These are phyloP conservation scores for Vicugna pacos DNA, from an alignment of 2,113 vertebrate species.

Conservation along the genomic window DNA sequence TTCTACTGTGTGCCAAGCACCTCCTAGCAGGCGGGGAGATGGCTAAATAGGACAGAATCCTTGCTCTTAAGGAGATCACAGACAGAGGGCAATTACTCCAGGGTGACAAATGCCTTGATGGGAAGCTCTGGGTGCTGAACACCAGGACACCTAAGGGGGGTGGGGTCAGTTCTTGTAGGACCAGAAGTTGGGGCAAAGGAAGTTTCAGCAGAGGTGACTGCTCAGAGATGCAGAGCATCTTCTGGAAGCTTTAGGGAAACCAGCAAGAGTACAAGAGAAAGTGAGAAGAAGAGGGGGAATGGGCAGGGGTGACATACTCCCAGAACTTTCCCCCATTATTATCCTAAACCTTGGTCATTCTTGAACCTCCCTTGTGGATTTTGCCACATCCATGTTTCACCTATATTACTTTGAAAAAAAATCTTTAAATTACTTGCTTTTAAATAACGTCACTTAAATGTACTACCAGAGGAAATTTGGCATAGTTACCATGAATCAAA, in stretches of 20 bases:
- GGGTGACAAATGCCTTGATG: not conserved
- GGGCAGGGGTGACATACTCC: not conserved
- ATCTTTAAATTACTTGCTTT: not conserved
- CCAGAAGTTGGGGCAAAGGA: not conserved
- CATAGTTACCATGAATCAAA: not conserved
- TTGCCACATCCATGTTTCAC: not conserved
- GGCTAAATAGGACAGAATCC: not conserved
- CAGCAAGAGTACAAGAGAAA: not conserved
- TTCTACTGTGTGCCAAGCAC: not conserved
- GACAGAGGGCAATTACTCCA: not conserved
- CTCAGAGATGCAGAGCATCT: not conserved
- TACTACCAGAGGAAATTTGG: not conserved
- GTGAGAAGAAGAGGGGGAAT: not conserved
- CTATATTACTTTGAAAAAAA: not conserved
- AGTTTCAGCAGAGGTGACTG: not conserved
- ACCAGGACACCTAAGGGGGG: not conserved
- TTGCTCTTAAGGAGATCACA: not conserved
- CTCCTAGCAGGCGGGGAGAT: not conserved
- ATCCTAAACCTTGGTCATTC: not conserved
- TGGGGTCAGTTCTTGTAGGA: no score
- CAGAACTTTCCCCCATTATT: not conserved
- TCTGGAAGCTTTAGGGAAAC: not conserved
- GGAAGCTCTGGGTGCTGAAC: not conserved
- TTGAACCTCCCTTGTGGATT: not conserved
- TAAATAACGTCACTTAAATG: not conserved